Evolutionary conservation across 2,113 vertebrate genomes (phyloP).

Genomic region (Pogona vitticeps): DNA sequence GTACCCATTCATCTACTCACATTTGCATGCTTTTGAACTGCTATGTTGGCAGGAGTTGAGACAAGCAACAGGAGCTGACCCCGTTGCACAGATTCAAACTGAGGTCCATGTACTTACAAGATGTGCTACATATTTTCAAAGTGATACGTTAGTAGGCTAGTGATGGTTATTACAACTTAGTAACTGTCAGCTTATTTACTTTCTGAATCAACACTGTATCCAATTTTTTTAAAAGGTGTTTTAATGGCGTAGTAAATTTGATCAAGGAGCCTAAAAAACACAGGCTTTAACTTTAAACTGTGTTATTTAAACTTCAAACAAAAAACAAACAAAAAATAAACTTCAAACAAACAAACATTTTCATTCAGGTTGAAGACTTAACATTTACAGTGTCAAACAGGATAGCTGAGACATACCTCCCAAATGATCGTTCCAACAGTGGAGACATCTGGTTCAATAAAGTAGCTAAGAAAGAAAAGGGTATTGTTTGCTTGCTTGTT

Average conservation of each 20-base stretch:
- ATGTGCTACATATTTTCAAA: not conserved
- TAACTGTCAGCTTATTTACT: not conserved
- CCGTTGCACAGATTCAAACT: not conserved
- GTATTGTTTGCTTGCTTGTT: not conserved
- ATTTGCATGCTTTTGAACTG: too few relatives aligned
- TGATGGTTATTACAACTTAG: not conserved
- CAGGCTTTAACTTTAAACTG: not conserved
- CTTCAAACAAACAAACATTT: conserved; percentile 21
- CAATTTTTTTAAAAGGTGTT: not conserved
- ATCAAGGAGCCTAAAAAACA: conserved; percentile 11
- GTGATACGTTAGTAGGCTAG: not conserved
- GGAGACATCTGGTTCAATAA: conserved; percentile 11
- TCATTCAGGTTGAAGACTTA: conserved; percentile 11
- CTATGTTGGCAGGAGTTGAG: too few relatives aligned
- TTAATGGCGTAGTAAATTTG: not conserved
- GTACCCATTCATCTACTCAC: too few relatives aligned
- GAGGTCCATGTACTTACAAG: not conserved
- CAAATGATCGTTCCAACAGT: not conserved
- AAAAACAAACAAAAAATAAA: not conserved
- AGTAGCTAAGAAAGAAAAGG: not conserved
- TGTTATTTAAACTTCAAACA: conserved; percentile 19
- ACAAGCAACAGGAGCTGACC: too few relatives aligned
- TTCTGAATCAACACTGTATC: not conserved
- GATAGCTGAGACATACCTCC: not conserved
- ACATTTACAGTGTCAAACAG: not conserved